Evolutionary conservation across 1,140 invertebrate genomes (phyloP), one percentile per base, ranked within the genome.

Genomic region (Bradysia coprophila): DNA sequence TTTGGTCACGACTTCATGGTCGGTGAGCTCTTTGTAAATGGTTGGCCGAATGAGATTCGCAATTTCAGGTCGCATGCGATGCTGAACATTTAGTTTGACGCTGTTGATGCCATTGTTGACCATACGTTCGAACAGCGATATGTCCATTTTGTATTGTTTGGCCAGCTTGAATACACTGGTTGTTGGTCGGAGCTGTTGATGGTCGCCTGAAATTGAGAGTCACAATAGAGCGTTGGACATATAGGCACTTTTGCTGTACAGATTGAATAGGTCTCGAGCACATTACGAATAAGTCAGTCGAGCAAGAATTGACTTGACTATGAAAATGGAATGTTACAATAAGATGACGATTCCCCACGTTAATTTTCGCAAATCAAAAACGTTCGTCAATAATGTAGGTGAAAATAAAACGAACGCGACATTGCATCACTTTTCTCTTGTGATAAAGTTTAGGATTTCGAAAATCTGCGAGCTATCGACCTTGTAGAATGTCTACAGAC

Each of bases 101-200:
- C 61, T 69, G 33, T 69, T 62, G 4, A 75, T 58, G 0, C 65
- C 60, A 50, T 75, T 74, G 11, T 55, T 62, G 15, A 81, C 66
- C 61, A 82, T 69, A 24, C 81, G 67, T 54, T 84, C 79, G 55
- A 83, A 83, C 21, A 86, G 57, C 2, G 80, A 84, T 24, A 82
- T 66, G 39, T 82, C 74, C 16, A 81, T 56, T 36, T 75, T 62
- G 49, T 65, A 74, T 38, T 73, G 49, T 44, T 58, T 68, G 20
- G 70, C 71, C 34, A 81, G 53, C 31, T 61, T 51, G 51, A 71
- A 72, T 39, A 68, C 67, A 8, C 75, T 67, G 3, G 73, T 71
- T 16, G 63, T 69, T 1, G 81, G 81, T 43, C 76, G 68, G 28
- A 86, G 53, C 54, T 86, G 81, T 49, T 78, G 67, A 59, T 84